Percentiles rank a stretch among this genome's conserved stretches.
phyloP scores from a whole-genome alignment of 64 coral and sea anemone species.

The Dendronephthya gigantea region DNA sequence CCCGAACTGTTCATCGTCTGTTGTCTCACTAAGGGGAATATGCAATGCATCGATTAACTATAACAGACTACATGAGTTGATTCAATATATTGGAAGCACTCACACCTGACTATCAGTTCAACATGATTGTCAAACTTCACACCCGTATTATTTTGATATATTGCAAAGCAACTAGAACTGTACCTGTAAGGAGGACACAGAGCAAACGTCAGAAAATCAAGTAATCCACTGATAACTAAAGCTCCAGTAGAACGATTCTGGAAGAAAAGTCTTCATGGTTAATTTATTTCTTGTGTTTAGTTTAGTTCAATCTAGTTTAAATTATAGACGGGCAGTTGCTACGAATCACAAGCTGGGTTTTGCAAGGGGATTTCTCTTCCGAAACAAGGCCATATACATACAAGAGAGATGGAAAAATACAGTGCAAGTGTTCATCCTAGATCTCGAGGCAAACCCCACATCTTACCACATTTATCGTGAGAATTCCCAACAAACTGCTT shows the following conservation, averaged over 20 bases:
- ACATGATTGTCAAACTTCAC: neutral
- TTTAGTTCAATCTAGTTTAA: no score
- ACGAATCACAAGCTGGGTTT: no score
- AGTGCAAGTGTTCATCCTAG: no score
- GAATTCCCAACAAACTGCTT: conserved; percentile 73
- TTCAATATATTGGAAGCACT: conserved; percentile 48
- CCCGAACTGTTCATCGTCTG: no score
- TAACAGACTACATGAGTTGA: conserved; percentile 94
- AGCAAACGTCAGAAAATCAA: conserved; percentile 95
- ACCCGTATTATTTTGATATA: neutral
- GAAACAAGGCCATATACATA: no score
- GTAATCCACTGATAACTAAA: conserved; percentile 71
- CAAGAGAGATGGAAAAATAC: no score
- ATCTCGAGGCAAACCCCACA: no score
- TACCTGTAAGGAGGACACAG: conserved; percentile 99
- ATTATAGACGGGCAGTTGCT: no score
- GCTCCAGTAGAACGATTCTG: conserved; percentile 94
- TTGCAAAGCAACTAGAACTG: neutral
- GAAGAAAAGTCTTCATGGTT: no score
- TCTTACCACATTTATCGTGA: conserved; percentile 89
- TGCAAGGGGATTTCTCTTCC: no score
- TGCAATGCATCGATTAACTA: neutral
- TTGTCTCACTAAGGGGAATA: neutral
- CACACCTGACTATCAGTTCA: no score
- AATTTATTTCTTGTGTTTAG: no score